Evolutionary conservation across 2,113 vertebrate species (phyloP).

Genomic region (Tursiops truncatus): DNA sequence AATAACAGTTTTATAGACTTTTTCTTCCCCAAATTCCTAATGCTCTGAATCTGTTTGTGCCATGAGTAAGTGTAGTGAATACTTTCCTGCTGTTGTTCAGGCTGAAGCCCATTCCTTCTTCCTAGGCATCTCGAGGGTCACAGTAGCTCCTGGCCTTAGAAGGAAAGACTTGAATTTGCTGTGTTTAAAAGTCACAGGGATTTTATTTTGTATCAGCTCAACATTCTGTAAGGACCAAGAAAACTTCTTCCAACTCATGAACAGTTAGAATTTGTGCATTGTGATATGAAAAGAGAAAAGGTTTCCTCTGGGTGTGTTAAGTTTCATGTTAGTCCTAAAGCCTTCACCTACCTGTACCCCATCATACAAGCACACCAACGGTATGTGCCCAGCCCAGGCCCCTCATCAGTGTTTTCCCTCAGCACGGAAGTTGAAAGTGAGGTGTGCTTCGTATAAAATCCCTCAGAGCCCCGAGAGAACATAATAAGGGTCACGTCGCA

Average conservation of each 20-base stretch:
- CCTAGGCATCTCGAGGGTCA: neutral
- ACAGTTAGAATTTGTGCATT: neutral
- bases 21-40: neutral
- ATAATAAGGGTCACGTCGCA: neutral
- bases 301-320: neutral
- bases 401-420: constrained; percentile 28
- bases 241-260: neutral
- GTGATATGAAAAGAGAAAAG: neutral
- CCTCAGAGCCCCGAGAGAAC: neutral
- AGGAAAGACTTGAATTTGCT: constrained; percentile 35
- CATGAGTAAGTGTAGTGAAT: neutral
- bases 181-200: constrained; percentile 4
- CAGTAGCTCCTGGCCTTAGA: neutral
- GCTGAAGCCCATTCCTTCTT: neutral
- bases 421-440: neutral
- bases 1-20: neutral
- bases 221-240: constrained; percentile 33
- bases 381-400: neutral
- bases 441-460: neutral
- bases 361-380: neutral
- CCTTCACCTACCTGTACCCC: neutral
- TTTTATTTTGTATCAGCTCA: constrained; percentile 41
- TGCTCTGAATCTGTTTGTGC: neutral
- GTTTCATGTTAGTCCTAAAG: neutral
- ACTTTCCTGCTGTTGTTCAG: neutral